A percentile compares a stretch with the other conserved stretches of the same genome.
Conservation (phyloP, 2,888 invertebrate species). For the Caenorhabditis wallacei region DNA sequence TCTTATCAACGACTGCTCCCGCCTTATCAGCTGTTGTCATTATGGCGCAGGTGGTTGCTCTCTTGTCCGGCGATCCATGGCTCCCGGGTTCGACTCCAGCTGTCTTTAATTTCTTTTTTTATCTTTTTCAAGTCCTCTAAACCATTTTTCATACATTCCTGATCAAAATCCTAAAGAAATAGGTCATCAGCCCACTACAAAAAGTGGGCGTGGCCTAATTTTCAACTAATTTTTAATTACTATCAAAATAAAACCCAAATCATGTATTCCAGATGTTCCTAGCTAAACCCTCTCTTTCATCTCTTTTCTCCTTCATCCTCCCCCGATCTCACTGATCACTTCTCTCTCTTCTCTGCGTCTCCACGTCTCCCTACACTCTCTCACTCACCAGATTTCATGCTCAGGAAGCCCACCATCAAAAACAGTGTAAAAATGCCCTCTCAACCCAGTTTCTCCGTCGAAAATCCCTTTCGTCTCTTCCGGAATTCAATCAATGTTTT, state of each 20-base stretch:
- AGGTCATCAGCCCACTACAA: too few relatives aligned
- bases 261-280: not conserved
- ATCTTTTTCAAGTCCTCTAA: too few relatives aligned
- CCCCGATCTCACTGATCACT: slow-evolving; percentile 21
- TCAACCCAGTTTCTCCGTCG: slow-evolving; percentile 31
- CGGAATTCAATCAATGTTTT: slow-evolving; percentile 4
- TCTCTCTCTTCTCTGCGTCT: not conserved
- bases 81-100: too few relatives aligned
- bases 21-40: too few relatives aligned
- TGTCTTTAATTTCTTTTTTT: too few relatives aligned
- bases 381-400: slow-evolving; percentile 26
- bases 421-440: slow-evolving; percentile 59
- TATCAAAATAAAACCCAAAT: not conserved
- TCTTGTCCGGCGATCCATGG: too few relatives aligned
- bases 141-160: too few relatives aligned
- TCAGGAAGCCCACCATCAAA: not conserved
- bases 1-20: too few relatives aligned
- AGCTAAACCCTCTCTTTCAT: not conserved
- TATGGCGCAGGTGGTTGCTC: too few relatives aligned
- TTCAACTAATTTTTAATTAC: too few relatives aligned
- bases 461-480: slow-evolving; percentile 1
- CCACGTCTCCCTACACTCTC: slow-evolving; percentile 27
- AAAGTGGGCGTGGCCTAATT: too few relatives aligned
- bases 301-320: not conserved
- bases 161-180: too few relatives aligned